Evolutionary conservation across 1,140 invertebrate genomes (phyloP).

Genomic region (Brachionus plicatilis): DNA sequence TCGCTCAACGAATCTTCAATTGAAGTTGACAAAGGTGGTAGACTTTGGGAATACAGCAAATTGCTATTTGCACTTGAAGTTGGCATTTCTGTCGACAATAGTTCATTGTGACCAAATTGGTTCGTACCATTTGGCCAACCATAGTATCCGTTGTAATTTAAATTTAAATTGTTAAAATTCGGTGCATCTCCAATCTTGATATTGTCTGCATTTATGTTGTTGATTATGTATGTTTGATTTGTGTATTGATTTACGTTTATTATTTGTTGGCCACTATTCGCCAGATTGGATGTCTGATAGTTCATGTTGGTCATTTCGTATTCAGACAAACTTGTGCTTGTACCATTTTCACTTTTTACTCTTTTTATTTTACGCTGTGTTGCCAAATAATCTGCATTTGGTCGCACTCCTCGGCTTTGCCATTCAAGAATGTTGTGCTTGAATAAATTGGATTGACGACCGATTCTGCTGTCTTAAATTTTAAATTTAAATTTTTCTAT

Average conservation of each 20-base stretch:
- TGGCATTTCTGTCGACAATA: background rate
- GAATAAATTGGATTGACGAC: conserved; percentile 41
- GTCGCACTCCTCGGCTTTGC: conserved; percentile 31
- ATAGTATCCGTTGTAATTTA: conserved; percentile 9
- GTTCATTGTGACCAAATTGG: background rate
- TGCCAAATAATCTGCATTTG: conserved; percentile 17
- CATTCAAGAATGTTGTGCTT: conserved; percentile 42
- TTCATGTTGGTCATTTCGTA: conserved; percentile 30
- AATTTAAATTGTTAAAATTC: background rate
- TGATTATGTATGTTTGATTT: conserved; percentile 32
- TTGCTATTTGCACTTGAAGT: background rate
- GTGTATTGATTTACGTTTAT: conserved; percentile 31
- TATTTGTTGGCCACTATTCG: conserved; percentile 5
- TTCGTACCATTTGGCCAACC: background rate
- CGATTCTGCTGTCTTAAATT: conserved; percentile 31
- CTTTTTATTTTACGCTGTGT: conserved; percentile 29
- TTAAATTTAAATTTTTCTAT: background rate
- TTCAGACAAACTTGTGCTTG: background rate
- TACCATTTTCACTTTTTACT: conserved; percentile 29
- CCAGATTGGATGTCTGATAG: background rate
- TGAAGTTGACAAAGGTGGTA: background rate
- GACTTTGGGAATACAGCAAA: background rate
- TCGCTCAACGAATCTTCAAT: conserved; percentile 14
- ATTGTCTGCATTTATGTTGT: conserved; percentile 22
- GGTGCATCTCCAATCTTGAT: background rate